Conservation (phyloP, 2,888 invertebrate genomes). For the Colletes collaris region DNA sequence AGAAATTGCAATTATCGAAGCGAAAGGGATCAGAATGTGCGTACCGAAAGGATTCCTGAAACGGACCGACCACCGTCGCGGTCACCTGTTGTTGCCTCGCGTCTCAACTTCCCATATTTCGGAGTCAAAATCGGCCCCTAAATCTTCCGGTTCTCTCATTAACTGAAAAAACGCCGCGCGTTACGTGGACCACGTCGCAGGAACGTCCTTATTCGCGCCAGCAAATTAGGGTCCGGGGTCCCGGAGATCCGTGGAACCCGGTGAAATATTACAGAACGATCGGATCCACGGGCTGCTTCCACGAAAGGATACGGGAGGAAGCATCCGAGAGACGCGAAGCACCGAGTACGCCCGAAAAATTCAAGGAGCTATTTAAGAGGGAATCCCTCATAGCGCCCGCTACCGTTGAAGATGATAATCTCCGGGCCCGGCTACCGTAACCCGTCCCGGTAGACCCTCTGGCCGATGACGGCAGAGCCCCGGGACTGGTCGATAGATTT, state of each 20-base stretch:
- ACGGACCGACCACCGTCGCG: constrained; percentile 35
- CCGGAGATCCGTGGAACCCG: constrained; percentile 13
- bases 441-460: constrained; percentile 28
- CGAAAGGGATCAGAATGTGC: not conserved
- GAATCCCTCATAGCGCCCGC: constrained; percentile 71
- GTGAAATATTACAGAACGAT: constrained; percentile 65
- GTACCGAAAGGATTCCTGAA: not conserved
- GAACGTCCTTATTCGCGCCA: constrained; percentile 62
- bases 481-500: constrained; percentile 53
- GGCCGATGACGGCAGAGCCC: constrained; percentile 59
- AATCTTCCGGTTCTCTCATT: constrained; percentile 57
- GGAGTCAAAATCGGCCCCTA: constrained; percentile 32
- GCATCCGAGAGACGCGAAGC: constrained; percentile 47
- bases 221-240: constrained; percentile 54
- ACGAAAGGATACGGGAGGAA: constrained; percentile 58
- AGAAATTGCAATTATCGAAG: constrained; percentile 14
- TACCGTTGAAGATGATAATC: constrained; percentile 74
- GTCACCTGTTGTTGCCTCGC: constrained; percentile 34
- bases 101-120: constrained; percentile 57
- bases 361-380: constrained; percentile 69
- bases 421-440: constrained; percentile 62
- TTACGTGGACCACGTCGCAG: constrained; percentile 11
- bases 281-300: constrained; percentile 46
- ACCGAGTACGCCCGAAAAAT: constrained; percentile 54
- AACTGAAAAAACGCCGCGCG: constrained; percentile 49